Percentiles rank a stretch among this genome's conserved stretches.
phyloP scores from a whole-genome alignment of 2,888 invertebrate genomes.

The Parnassius apollo region DNA sequence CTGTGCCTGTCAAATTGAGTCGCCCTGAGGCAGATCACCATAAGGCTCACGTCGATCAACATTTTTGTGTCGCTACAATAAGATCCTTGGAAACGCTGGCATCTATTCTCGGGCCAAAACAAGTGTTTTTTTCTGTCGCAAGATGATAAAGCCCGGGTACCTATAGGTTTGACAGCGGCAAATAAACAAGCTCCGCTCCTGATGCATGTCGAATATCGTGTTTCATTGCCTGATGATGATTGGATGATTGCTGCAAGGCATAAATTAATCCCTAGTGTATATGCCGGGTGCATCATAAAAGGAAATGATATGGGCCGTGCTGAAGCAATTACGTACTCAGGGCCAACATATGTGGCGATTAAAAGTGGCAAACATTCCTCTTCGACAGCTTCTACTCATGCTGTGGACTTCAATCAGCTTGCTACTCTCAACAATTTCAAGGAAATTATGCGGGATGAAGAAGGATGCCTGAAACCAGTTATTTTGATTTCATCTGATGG shows the following conservation, averaged over 20 bases:
- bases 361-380: not conserved
- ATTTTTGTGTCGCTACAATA: conserved; percentile 23
- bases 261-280: too few relatives aligned
- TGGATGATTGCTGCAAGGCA: too few relatives aligned
- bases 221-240: conserved; percentile 26
- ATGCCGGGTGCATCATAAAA: too few relatives aligned
- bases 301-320: conserved; percentile 29
- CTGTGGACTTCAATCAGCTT: not conserved
- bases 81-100: conserved; percentile 10
- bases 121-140: not conserved
- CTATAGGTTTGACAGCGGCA: too few relatives aligned
- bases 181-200: not conserved
- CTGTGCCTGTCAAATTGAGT: conserved; percentile 32
- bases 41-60: conserved; percentile 24
- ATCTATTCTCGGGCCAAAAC: not conserved
- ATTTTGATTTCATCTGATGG: conserved; percentile 20
- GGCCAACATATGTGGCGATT: conserved; percentile 26
- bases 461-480: conserved; percentile 4
- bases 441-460: conserved; percentile 1
- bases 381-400: not conserved
- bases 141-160: not conserved
- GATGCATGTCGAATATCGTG: not conserved
- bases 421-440: not conserved
- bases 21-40: conserved; percentile 32
- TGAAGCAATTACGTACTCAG: conserved; percentile 27